Evolutionary conservation across 2,888 invertebrate genomes (phyloP), one percentile per base, ranked within the genome.

Genomic region (Oscheius onirici): DNA sequence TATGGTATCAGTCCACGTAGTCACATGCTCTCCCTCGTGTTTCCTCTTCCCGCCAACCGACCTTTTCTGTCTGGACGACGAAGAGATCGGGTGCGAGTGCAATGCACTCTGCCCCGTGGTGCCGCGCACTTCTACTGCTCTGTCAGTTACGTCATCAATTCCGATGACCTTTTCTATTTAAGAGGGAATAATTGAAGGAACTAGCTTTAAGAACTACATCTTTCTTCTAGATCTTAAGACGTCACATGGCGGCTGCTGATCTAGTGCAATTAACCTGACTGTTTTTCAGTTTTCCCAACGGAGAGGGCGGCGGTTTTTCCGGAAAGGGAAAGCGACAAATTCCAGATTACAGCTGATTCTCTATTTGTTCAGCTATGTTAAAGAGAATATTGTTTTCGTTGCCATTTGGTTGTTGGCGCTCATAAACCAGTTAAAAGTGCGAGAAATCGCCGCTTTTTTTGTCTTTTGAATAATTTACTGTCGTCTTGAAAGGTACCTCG

Each of bases 271-370:
- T 52, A 22, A 52, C 52, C 52, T 52, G 11, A 17, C 40, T 58
- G 58, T 58, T 58, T 58, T 58, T 58, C 17, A 58, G 58, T 58
- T 58, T 41, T 40, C 34, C 0, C 34, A 3, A 34, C 34, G 34
- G 0, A 34, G 58, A 58, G 1, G 40, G 58, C 17, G 40, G 24
- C 52, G 22, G n/a, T 8, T 34, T 34, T 34, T 34, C 34, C 34
- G 34, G 34, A 34, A 34, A n/a, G n/a, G 34, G 34, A 34, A 34
- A 3, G 8, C 3, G 5, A 34, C 34, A 34, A 34, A 8, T 34
- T 34, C 34, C 34, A 34, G 34, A 34, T 6, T 34, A 8, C 34
- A 34, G 34, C 34, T 34, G n/a, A 17, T 46, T 46, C 20, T 46
- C 46, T 46, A 11, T 46, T 46, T 46, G 46, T 13, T 46, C 46